phyloP scores from a whole-genome alignment of 2,113 vertebrate species.

The Takifugu bimaculatus region DNA sequence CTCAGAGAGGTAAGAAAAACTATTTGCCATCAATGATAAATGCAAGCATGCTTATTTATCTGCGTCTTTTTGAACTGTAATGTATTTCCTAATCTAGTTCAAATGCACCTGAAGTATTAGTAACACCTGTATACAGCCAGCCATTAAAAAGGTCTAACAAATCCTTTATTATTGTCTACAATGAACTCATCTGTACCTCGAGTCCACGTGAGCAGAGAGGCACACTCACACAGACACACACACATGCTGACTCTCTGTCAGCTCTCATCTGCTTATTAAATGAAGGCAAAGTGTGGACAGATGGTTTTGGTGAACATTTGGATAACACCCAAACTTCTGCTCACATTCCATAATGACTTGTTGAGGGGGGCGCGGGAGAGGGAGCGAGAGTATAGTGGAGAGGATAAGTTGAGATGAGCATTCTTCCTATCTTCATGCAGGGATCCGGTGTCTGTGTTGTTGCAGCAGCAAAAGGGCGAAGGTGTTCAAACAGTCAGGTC shows the following conservation, averaged over 20 bases:
- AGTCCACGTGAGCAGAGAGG: conserved; percentile 15
- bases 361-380: conserved; percentile 25
- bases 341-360: conserved; percentile 33
- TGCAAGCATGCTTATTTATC: conserved; percentile 17
- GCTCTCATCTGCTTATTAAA: conserved; percentile 24
- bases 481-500: no score
- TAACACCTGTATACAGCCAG: background rate
- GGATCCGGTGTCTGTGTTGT: conserved; percentile 32
- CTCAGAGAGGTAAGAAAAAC: conserved; percentile 67
- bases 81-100: conserved; percentile 18
- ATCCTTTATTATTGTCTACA: conserved; percentile 34
- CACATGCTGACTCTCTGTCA: conserved; percentile 16
- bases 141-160: conserved; percentile 29
- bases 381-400: conserved; percentile 25
- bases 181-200: conserved; percentile 15
- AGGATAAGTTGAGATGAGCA: conserved; percentile 61
- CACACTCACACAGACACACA: background rate
- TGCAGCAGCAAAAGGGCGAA: conserved; percentile 19
- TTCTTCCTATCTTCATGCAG: conserved; percentile 60
- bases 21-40: background rate
- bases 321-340: conserved; percentile 18
- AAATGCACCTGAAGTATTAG: conserved; percentile 22
- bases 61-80: background rate
- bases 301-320: conserved; percentile 24
- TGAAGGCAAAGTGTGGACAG: conserved; percentile 18